These are phyloP conservation scores for Pteronura brasiliensis DNA, from an alignment of 2,113 vertebrate species.

Conservation along the genomic window DNA sequence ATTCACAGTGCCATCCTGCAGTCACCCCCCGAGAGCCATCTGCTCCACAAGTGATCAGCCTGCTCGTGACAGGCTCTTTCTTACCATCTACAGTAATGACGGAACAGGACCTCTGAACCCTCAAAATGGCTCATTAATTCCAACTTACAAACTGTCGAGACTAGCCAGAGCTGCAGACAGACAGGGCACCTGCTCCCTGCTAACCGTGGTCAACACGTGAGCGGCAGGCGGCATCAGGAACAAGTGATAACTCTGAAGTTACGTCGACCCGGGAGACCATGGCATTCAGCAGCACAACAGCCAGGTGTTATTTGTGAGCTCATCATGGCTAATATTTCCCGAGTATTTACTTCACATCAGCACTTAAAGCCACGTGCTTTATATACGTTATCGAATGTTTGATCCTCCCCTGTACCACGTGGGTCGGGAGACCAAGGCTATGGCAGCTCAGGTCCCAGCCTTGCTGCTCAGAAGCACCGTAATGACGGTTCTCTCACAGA, in stretches of 20 bases:
- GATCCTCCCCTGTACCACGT: background rate
- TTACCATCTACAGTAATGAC: background rate
- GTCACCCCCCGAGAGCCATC: background rate
- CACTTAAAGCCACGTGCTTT: background rate
- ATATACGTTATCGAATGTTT: background rate
- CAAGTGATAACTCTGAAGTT: background rate
- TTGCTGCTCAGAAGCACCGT: background rate
- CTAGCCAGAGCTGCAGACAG: background rate
- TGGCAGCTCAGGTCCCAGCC: background rate
- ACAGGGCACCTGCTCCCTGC: background rate
- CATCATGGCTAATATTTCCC: background rate
- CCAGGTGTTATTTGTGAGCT: background rate
- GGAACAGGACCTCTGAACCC: background rate
- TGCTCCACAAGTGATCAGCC: accelerated
- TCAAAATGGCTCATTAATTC: background rate
- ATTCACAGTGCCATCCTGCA: background rate
- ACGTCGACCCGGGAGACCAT: background rate
- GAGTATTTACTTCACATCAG: background rate
- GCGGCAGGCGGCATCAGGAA: too few relatives aligned
- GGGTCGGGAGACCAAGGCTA: background rate
- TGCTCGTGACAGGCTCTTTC: background rate
- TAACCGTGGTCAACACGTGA: too few relatives aligned
- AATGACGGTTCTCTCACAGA: background rate
- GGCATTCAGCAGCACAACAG: background rate
- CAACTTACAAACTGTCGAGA: background rate